Evolutionary conservation across 2,113 vertebrate species (phyloP), one percentile per base, ranked within the genome.

Genomic region (Paramisgurnus dabryanus): DNA sequence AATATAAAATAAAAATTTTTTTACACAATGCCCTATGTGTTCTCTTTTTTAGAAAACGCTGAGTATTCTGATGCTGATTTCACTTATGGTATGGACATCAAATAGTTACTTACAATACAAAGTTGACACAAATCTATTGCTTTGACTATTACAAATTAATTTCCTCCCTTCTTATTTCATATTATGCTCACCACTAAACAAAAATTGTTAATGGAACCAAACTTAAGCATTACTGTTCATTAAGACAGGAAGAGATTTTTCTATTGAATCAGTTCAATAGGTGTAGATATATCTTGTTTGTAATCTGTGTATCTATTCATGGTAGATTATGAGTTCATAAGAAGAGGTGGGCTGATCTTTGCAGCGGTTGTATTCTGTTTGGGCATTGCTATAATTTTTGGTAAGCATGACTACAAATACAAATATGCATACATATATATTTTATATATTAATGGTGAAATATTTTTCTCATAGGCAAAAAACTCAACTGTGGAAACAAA

Each of bases 301-400:
- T 75, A 43, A 67, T 18, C 17, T 81, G 10, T 82, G 67, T 69
- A 40, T 75, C 15, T 72, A 67, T 85, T 65, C 53, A n/a, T 53
- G 18, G 47, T 12, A 89, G 95, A 96, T 85, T 96, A 96, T 8
- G 91, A 94, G 65, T 86, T 90, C 7, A 71, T 96, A 82, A 92
- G 95, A 67, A 90, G 89, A 0, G 95, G 94, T 58, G 95, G 95
- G 11, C 91, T 96, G 75, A 95, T 96, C 86, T 95, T 96, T 0
- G 94, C 95, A 0, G 86, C 89, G 0, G 90, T 94, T 80, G 91
- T 94, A 22, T 96, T 96, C 80, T 57, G 93, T 1, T 4, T 95
- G 10, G 95, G 95, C 12, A 91, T 96, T 15, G 84, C 92, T 76
- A 90, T 96, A 76, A 90, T 96, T 70, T 92, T 96, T 87, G 92